These are phyloP conservation scores for Capromys pilorides DNA, from an alignment of 2,797 vertebrate genomes.

Conservation along the genomic window DNA sequence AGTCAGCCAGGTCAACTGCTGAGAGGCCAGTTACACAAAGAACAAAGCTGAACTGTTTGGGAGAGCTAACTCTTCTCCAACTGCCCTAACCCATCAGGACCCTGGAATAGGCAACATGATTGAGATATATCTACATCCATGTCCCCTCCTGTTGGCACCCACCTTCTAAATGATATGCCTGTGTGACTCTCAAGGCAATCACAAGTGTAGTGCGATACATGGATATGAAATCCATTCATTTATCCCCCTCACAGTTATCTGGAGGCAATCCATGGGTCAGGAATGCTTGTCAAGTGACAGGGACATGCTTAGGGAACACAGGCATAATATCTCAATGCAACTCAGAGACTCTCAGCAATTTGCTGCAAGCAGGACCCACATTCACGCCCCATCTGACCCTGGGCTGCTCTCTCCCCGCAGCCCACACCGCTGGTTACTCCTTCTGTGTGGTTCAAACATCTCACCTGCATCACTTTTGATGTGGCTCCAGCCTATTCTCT, in stretches of 20 bases:
- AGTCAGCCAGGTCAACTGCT: neutral
- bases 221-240: neutral
- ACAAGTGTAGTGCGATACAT: neutral
- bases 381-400: neutral
- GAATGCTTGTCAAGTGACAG: neutral
- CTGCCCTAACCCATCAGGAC: neutral
- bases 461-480: neutral
- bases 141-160: neutral
- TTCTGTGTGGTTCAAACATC: neutral
- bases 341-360: neutral
- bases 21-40: neutral
- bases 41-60: neutral
- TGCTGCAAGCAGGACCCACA: neutral
- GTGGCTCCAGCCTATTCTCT: constrained; percentile 31
- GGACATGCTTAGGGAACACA: neutral
- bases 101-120: neutral
- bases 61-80: neutral
- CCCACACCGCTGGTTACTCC: neutral
- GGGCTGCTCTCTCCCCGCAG: neutral
- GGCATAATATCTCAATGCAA: neutral
- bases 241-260: neutral
- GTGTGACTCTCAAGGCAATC: neutral
- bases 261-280: neutral
- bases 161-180: neutral
- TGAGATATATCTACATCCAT: neutral